These are phyloP conservation scores for Tinamus major DNA, from an alignment of 2,797 vertebrate genomes.

Conservation along the genomic window DNA sequence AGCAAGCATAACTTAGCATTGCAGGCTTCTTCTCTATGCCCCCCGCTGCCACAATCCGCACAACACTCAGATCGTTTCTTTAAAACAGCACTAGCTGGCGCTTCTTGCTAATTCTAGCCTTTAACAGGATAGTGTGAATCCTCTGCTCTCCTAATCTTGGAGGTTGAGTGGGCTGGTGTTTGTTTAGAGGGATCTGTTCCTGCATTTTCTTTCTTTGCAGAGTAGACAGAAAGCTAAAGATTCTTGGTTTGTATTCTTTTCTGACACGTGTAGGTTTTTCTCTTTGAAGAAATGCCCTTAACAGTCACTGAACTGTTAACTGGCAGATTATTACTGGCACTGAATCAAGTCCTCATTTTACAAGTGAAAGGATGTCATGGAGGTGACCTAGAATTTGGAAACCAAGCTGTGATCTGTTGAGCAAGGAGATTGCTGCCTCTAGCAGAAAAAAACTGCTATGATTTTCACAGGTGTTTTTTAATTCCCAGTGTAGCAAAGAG, in stretches of 20 bases:
- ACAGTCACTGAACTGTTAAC: neutral
- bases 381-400: slow-evolving; percentile 56
- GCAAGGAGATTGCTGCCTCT: neutral
- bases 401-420: slow-evolving; percentile 23
- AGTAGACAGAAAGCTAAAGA: neutral
- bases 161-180: neutral
- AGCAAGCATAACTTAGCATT: neutral
- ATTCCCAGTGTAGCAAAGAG: neutral
- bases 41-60: too few species aligned
- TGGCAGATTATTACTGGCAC: slow-evolving; percentile 7
- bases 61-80: neutral
- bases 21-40: neutral
- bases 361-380: neutral
- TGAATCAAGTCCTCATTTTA: slow-evolving; percentile 17
- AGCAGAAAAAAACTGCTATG: neutral
- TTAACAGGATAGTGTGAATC: neutral
- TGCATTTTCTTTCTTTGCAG: neutral
- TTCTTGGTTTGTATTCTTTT: neutral
- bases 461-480: slow-evolving; percentile 3
- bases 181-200: neutral
- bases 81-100: neutral
- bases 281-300: neutral
- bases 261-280: neutral
- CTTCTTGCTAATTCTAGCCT: neutral
- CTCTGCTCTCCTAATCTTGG: neutral